Evolutionary conservation across 2,113 vertebrate species (phyloP).

Genomic region (Phaethornis superciliosus): DNA sequence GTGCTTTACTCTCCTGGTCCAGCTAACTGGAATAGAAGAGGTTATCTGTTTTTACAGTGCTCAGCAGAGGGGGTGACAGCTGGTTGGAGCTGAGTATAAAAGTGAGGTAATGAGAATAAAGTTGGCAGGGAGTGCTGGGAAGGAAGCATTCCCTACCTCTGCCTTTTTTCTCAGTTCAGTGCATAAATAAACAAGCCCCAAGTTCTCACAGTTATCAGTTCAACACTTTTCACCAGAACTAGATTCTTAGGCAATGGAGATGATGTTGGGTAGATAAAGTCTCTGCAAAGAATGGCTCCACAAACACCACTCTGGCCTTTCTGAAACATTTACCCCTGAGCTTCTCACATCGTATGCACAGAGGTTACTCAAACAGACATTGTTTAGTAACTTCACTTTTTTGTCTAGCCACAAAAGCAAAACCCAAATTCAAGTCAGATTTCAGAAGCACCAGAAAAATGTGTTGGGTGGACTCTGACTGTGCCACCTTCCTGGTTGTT

Average conservation of each 20-base stretch:
- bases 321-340: background rate
- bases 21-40: background rate
- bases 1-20: background rate
- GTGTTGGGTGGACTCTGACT: background rate
- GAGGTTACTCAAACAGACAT: background rate
- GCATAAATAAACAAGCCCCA: background rate
- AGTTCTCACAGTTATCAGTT: background rate
- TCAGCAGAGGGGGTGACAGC: background rate
- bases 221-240: background rate
- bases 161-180: background rate
- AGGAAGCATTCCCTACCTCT: background rate
- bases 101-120: background rate
- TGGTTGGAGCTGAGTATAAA: background rate
- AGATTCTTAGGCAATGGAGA: background rate
- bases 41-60: background rate
- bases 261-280: background rate
- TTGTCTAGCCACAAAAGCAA: background rate
- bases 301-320: background rate
- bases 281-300: slow-evolving; percentile 22
- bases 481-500: background rate
- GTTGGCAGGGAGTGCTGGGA: background rate
- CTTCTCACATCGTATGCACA: background rate
- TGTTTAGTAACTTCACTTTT: background rate
- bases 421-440: background rate
- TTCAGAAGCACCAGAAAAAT: background rate